Evolutionary conservation across 2,113 vertebrate species (phyloP).

Genomic region (Stigmatopora nigra): DNA sequence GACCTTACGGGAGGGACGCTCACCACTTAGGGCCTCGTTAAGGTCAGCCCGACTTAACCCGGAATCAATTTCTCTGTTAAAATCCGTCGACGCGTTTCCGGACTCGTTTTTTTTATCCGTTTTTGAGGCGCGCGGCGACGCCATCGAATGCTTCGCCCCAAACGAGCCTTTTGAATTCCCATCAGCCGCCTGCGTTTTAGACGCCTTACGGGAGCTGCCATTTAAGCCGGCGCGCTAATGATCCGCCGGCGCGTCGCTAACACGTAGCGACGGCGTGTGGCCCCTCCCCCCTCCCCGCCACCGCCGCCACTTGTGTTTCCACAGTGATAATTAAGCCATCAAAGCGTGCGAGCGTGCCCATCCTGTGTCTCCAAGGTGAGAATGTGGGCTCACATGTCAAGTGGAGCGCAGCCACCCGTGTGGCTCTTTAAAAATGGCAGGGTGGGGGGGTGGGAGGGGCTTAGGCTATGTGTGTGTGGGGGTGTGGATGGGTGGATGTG

Average conservation of each 20-base stretch:
- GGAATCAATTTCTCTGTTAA: neutral
- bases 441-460: conserved; percentile 43
- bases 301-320: conserved; percentile 60
- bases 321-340: conserved; percentile 73
- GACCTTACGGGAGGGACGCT: neutral
- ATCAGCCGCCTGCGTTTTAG: conserved; percentile 43
- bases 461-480: conserved; percentile 13
- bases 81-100: neutral
- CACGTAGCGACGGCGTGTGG: conserved; percentile 37
- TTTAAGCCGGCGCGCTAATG: conserved; percentile 52
- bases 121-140: no score
- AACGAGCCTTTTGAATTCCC: conserved; percentile 38
- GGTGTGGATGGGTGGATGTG: conserved; percentile 18
- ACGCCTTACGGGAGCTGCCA: conserved; percentile 51
- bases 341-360: conserved; percentile 65
- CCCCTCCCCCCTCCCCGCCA: conserved; percentile 9
- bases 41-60: conserved; percentile 5
- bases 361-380: conserved; percentile 67
- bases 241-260: conserved; percentile 55
- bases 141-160: conserved; percentile 10
- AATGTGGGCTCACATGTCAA: conserved; percentile 62
- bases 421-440: conserved; percentile 64
- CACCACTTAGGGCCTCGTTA: neutral
- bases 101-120: neutral
- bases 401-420: conserved; percentile 61